Conservation (phyloP, 35 echinoderm and acorn worm genomes). For the Anneissia japonica region DNA sequence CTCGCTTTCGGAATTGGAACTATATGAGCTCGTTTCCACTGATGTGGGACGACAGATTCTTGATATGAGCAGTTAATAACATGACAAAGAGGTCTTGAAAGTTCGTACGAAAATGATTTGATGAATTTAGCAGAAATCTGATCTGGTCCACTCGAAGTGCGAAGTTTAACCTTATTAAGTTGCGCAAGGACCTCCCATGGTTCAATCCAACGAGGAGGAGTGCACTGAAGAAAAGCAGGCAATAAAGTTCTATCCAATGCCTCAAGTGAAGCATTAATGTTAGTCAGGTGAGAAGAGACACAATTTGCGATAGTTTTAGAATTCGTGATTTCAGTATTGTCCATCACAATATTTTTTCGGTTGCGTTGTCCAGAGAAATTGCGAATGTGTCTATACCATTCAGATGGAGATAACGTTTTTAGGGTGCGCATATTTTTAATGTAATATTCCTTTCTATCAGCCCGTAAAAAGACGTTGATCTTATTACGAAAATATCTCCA, state of each 20-base stretch:
- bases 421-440: not conserved
- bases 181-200: conserved; percentile 5
- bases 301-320: too few species aligned
- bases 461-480: too few species aligned
- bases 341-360: not conserved
- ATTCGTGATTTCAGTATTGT: not conserved
- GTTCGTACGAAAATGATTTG: conserved; percentile 21
- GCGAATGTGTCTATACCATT: not conserved
- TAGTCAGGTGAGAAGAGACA: too few species aligned
- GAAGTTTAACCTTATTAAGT: not conserved
- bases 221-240: too few species aligned
- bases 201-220: not conserved
- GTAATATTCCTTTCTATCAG: too few species aligned
- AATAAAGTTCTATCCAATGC: too few species aligned
- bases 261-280: too few species aligned
- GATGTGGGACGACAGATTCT: conserved; percentile 20
- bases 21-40: conserved; percentile 29
- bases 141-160: not conserved
- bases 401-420: not conserved
- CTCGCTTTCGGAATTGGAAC: conserved; percentile 6
- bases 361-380: not conserved
- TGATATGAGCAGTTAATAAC: conserved; percentile 6
- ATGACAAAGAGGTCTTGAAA: conserved; percentile 10
- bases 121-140: not conserved
- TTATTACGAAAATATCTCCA: too few species aligned